A percentile compares a stretch with the other conserved stretches of the same genome.
These are phyloP conservation scores for Cyclophora punctaria DNA, from an alignment of 2,888 invertebrate genomes.

Conservation along the genomic window DNA sequence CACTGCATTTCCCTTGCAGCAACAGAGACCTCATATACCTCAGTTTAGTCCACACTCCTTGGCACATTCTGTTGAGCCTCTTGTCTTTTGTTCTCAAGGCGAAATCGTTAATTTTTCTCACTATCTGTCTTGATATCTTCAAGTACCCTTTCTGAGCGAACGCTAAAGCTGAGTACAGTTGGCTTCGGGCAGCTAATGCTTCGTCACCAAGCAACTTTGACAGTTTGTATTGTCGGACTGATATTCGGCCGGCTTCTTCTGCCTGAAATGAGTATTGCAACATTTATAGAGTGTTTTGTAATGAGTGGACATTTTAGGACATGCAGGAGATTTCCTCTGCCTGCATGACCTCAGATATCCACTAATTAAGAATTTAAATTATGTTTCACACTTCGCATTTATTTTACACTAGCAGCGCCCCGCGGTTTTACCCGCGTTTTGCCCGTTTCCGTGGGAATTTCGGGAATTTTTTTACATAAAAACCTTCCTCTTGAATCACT, in stretches of 20 bases:
- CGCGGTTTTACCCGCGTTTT: too few relatives aligned
- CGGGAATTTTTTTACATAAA: too few relatives aligned
- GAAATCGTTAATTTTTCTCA: constrained; percentile 56
- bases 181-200: constrained; percentile 85
- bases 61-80: constrained; percentile 85
- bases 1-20: constrained; percentile 20
- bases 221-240: constrained; percentile 86
- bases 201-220: constrained; percentile 90
- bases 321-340: too few relatives aligned
- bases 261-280: constrained; percentile 74
- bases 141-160: constrained; percentile 87
- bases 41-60: constrained; percentile 90
- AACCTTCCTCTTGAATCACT: too few relatives aligned
- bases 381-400: too few relatives aligned
- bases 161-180: constrained; percentile 90
- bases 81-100: constrained; percentile 72
- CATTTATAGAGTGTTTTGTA: too few relatives aligned
- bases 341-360: too few relatives aligned
- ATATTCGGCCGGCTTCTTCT: constrained; percentile 90
- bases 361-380: too few relatives aligned
- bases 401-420: too few relatives aligned
- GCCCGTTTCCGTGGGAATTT: too few relatives aligned
- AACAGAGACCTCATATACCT: constrained; percentile 67
- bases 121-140: constrained; percentile 76
- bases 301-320: too few relatives aligned